Base-by-base conservation (phyloP, 2,888 invertebrate genomes). In the Pristionchus japonicus region DNA sequence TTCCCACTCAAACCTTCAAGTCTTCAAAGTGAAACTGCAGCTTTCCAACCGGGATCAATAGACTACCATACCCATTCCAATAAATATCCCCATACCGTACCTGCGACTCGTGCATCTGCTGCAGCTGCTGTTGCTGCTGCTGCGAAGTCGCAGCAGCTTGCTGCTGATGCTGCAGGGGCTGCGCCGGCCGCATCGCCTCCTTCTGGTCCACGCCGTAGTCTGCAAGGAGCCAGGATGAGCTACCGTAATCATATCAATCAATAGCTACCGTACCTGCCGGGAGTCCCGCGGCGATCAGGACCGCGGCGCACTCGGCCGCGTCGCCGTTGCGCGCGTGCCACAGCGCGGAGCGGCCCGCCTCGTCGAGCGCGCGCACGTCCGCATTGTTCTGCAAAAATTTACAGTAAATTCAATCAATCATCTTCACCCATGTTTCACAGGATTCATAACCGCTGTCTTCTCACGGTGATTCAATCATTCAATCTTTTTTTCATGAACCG, bases 321-420 rank as follows among this genome's bases (percentile, higher is more conserved):
- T 89, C 91, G 23, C 83, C 88, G 13, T 90, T 85, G 89, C 96
- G 96, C 3, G 97, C 97, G 94, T 97, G 97, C 90, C 97, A 96
- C 94, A 97, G 95, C 92, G 97, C 97, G 64, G 97, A 97, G 91
- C 97, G 96, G 31, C 97, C 97, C 94, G 97, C 97, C 92, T 97
- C 97, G 95, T 98, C 98, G 82, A 97, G 96, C 93, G 97, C 96
- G 94, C 97, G 97, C 0, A 98, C 97, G 95, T 98, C 97, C 90
- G 98, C 98, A 95, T 97, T 97, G 95, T 98, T 97, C 98, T 98
- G 96, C 27, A 95, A 95, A 92, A 83, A 89, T 1, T 20, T 1
- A 17, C 23, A n/a, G 88, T 82, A 20, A 82, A 20, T 61, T 61
- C n/a, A 61, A 61, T n/a, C 27, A 61, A 61, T 61, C 61, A 43